Percentiles rank a stretch among this genome's conserved stretches.
phyloP scores from a whole-genome alignment of 2,113 vertebrate species.

The Agapornis roseicollis region DNA sequence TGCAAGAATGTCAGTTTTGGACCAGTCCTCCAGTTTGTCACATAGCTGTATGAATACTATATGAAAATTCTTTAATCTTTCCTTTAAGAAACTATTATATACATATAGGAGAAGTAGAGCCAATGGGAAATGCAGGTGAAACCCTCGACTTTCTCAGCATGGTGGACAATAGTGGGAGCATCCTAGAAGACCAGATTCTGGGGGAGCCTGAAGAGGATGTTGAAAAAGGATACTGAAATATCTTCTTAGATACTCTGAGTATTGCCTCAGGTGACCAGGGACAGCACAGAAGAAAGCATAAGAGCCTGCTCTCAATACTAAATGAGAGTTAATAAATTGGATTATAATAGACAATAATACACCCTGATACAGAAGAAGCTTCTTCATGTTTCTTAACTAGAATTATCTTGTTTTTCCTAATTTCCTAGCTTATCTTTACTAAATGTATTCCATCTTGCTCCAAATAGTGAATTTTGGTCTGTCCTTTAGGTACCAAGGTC shows the following conservation, averaged over 20 bases:
- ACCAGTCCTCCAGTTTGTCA: neutral
- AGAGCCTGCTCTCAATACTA: neutral
- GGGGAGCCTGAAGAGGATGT: neutral
- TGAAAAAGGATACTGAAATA: neutral
- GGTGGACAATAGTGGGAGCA: fast-evolving
- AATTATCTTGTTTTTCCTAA: neutral
- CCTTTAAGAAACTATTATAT: neutral
- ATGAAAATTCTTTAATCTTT: neutral
- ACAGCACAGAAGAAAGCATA: neutral
- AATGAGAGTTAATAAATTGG: neutral
- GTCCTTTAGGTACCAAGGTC: neutral
- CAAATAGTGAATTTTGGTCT: neutral
- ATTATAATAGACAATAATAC: neutral
- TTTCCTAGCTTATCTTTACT: neutral
- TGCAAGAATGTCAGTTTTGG: neutral
- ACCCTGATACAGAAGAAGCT: neutral
- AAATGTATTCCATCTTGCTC: neutral
- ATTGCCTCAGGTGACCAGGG: neutral
- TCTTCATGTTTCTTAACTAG: neutral
- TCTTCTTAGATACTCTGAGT: neutral
- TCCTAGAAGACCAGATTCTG: neutral
- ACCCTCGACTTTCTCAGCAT: neutral
- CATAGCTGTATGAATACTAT: fast-evolving
- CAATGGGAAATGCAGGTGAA: neutral
- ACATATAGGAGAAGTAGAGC: neutral